phyloP scores from a whole-genome alignment of 1,140 invertebrate genomes.

The Dinothrombium tinctorium region DNA sequence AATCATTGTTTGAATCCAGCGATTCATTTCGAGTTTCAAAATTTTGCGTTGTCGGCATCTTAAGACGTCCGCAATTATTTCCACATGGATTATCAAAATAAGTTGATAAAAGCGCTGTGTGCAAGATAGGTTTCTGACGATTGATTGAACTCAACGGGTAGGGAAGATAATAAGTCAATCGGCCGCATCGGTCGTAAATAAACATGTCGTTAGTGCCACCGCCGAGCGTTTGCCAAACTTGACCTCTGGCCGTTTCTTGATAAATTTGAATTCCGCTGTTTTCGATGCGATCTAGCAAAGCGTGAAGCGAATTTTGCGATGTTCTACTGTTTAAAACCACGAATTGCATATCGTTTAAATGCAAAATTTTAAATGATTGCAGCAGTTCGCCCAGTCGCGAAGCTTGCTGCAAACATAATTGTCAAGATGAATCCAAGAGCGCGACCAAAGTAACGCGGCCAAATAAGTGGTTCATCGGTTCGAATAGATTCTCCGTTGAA shows the following conservation, averaged over 20 bases:
- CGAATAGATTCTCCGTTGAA: no score
- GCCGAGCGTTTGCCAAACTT: slow-evolving; percentile 15
- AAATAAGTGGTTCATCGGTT: neutral
- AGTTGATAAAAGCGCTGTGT: slow-evolving; percentile 15
- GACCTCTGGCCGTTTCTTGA: slow-evolving; percentile 17
- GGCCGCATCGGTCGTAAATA: slow-evolving; percentile 21
- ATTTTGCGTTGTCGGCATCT: no score
- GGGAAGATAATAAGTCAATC: slow-evolving; percentile 17
- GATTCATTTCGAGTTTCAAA: no score
- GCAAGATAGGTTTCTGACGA: slow-evolving; percentile 12
- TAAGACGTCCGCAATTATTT: no score
- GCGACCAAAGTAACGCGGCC: neutral
- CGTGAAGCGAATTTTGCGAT: neutral
- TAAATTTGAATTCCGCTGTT: slow-evolving; percentile 14
- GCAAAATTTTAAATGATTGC: neutral
- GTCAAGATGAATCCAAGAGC: neutral
- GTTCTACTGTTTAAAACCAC: neutral
- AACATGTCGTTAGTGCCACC: slow-evolving; percentile 21
- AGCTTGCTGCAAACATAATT: neutral
- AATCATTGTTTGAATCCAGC: no score
- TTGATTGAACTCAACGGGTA: slow-evolving; percentile 18
- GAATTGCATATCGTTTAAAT: neutral
- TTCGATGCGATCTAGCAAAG: neutral
- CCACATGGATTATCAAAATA: slow-evolving; percentile 16
- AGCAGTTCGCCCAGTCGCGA: neutral